These are phyloP conservation scores for Apamea sordens DNA, from an alignment of 2,888 invertebrate species.

Conservation along the genomic window DNA sequence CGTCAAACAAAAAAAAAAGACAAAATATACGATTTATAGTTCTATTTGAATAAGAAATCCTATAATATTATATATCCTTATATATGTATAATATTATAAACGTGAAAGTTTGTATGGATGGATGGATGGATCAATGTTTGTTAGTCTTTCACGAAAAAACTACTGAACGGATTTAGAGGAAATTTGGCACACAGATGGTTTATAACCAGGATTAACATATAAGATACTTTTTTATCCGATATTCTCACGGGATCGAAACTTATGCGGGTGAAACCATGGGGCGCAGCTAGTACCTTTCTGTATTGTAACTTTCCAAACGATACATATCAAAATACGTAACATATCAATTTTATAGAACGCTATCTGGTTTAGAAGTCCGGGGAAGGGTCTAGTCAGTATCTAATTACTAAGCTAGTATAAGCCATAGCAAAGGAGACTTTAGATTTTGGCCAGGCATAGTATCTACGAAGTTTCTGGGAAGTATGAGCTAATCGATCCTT, in stretches of 20 bases:
- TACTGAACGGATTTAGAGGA: too few species aligned
- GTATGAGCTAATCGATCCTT: slow-evolving; percentile 11
- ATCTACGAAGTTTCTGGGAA: slow-evolving; percentile 7
- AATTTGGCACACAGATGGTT: too few species aligned
- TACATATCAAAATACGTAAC: not conserved
- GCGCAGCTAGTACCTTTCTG: too few species aligned
- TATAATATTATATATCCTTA: too few species aligned
- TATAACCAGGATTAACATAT: too few species aligned
- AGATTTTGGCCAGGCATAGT: slow-evolving; percentile 10
- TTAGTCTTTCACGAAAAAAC: too few species aligned
- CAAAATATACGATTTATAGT: not conserved
- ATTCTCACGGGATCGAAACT: too few species aligned
- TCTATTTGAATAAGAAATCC: not conserved
- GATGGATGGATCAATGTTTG: too few species aligned
- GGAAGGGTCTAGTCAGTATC: slow-evolving; percentile 38
- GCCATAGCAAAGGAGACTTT: slow-evolving; percentile 45
- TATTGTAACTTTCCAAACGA: not conserved
- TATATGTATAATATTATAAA: not conserved
- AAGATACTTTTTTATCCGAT: too few species aligned
- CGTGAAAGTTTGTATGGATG: too few species aligned
- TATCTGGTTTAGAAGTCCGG: not conserved
- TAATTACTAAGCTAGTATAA: slow-evolving; percentile 49
- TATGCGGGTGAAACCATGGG: too few species aligned
- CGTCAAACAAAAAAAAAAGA: too few species aligned
- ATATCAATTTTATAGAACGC: slow-evolving; percentile 11